These are phyloP conservation scores for Phalacrocorax brasilianus DNA, from an alignment of 2,113 vertebrate species.

Conservation along the genomic window DNA sequence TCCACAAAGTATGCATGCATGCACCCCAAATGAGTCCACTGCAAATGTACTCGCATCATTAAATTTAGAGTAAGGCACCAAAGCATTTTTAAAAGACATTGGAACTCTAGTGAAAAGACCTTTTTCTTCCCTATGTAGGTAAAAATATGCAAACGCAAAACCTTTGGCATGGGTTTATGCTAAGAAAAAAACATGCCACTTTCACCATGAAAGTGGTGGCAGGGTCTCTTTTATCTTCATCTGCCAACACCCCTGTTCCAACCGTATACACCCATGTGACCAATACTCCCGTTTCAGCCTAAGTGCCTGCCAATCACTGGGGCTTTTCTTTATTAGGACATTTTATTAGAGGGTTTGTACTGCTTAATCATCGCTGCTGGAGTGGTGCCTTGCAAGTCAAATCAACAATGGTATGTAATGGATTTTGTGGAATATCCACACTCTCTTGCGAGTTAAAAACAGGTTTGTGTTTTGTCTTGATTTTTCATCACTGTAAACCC, in stretches of 20 bases:
- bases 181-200: not conserved
- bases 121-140: not conserved
- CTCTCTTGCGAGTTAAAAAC: not conserved
- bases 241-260: not conserved
- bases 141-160: slow-evolving; percentile 1
- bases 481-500: not conserved
- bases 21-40: slow-evolving; percentile 11
- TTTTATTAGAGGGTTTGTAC: not conserved
- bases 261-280: not conserved
- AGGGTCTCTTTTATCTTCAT: not conserved
- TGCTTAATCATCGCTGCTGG: not conserved
- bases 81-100: slow-evolving; percentile 6
- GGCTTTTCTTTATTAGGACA: not conserved
- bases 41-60: slow-evolving; percentile 24
- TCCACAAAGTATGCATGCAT: slow-evolving; percentile 42
- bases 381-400: not conserved
- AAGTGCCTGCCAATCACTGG: slow-evolving; percentile 6
- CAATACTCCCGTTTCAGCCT: not conserved
- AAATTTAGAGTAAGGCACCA: slow-evolving; percentile 33
- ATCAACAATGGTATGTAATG: not conserved
- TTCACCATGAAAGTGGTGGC: not conserved
- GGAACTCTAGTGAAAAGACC: not conserved
- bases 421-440: not conserved
- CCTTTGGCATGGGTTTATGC: not conserved
- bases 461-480: not conserved